phyloP scores from a whole-genome alignment of 2,797 vertebrate species.

The Echiichthys vipera region DNA sequence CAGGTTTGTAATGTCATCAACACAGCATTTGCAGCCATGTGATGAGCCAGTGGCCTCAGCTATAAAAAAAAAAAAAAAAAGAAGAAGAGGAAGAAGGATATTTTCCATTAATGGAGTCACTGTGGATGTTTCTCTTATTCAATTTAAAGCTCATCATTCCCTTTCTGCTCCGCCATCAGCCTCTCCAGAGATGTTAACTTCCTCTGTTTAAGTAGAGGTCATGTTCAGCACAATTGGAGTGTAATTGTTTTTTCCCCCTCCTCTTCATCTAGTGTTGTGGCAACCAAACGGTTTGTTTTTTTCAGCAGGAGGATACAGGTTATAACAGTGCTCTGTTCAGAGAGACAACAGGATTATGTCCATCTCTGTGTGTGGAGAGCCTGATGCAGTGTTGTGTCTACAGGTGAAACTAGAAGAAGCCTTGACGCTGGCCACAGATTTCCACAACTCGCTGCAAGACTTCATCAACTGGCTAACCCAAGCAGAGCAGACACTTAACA shows the following conservation, averaged over 20 bases:
- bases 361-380: not conserved
- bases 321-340: not conserved
- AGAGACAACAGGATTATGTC: not conserved
- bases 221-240: constrained; percentile 29
- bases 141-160: constrained; percentile 75
- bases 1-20: constrained; percentile 56
- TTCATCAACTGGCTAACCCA: constrained; percentile 99
- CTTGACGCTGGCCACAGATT: constrained; percentile 91
- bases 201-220: constrained; percentile 57
- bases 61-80: constrained; percentile 19
- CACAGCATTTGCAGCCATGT: constrained; percentile 29
- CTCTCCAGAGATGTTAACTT: constrained; percentile 65
- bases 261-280: constrained; percentile 40
- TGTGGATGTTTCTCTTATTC: constrained; percentile 58
- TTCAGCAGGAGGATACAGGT: not conserved
- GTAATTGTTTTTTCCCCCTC: constrained; percentile 11
- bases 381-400: constrained; percentile 42
- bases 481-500: constrained; percentile 95
- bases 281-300: constrained; percentile 43
- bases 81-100: too few relatives aligned
- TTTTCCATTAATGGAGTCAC: constrained; percentile 51
- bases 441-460: constrained; percentile 98
- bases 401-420: constrained; percentile 97
- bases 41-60: constrained; percentile 34
- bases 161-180: constrained; percentile 54